Evolutionary conservation across 2,888 invertebrate genomes (phyloP).

Genomic region (Lepetodrilus schrolli): DNA sequence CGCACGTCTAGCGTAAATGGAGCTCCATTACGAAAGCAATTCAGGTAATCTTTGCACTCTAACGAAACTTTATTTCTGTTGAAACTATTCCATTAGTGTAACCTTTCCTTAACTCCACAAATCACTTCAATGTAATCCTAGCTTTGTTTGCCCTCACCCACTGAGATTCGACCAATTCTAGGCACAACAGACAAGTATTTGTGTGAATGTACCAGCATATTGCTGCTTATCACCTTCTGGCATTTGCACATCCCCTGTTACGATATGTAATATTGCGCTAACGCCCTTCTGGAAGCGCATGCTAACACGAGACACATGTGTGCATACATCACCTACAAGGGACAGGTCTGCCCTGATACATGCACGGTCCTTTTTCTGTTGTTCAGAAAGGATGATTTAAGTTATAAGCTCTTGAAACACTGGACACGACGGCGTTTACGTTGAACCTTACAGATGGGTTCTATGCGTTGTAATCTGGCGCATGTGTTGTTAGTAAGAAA

Average conservation of each 20-base stretch:
- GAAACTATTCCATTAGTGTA: constrained; percentile 7
- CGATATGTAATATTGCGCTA: constrained; percentile 11
- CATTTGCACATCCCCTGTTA: background rate
- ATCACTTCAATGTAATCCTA: background rate
- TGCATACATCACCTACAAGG: background rate
- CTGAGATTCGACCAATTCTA: background rate
- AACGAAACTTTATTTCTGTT: too few species aligned
- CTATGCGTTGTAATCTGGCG: too few species aligned
- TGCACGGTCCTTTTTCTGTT: background rate
- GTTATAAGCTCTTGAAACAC: too few species aligned
- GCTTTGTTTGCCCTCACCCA: background rate
- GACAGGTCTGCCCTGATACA: background rate
- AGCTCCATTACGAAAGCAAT: too few species aligned
- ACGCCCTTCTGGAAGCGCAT: background rate
- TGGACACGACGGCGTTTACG: too few species aligned
- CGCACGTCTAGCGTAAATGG: too few species aligned
- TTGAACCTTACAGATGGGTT: too few species aligned
- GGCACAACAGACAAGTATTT: background rate
- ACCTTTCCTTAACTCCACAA: background rate
- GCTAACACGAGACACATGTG: background rate
- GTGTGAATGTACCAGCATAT: background rate
- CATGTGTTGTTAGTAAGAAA: too few species aligned
- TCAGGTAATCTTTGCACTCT: too few species aligned
- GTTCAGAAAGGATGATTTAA: background rate
- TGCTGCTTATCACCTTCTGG: background rate